A percentile compares a stretch with the other conserved stretches of the same genome.
Conservation (phyloP, 2,113 vertebrate species). For the Toxotes chatareus region DNA sequence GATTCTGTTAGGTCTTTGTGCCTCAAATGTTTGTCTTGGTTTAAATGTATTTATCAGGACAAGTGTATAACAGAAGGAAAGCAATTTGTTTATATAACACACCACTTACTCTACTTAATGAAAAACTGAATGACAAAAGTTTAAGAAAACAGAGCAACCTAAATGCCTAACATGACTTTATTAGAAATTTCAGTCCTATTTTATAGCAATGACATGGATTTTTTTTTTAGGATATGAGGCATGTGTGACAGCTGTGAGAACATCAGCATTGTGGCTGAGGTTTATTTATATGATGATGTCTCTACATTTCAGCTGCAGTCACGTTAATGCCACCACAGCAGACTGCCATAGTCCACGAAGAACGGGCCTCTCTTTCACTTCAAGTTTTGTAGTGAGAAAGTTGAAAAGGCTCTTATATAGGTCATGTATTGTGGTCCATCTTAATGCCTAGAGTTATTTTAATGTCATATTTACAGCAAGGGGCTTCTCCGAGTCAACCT, state of each 20-base stretch:
- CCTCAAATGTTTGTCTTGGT: background rate
- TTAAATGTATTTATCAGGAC: background rate
- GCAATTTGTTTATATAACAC: background rate
- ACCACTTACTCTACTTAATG: too few relatives aligned
- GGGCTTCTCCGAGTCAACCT: slow-evolving; percentile 67
- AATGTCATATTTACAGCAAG: slow-evolving; percentile 64
- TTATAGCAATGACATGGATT: background rate
- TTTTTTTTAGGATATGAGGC: background rate
- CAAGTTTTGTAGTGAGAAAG: slow-evolving; percentile 55
- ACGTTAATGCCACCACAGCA: background rate
- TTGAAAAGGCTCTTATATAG: slow-evolving; percentile 69
- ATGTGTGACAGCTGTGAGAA: background rate
- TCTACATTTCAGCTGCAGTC: background rate
- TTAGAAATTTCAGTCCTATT: background rate
- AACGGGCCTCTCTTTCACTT: slow-evolving; percentile 43
- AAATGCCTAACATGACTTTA: background rate
- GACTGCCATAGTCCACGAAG: background rate
- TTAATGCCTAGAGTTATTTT: slow-evolving; percentile 65
- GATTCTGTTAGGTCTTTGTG: background rate
- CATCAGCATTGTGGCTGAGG: background rate
- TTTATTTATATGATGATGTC: slow-evolving; percentile 13
- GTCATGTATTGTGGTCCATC: slow-evolving; percentile 55
- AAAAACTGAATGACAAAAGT: background rate
- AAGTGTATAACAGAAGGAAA: background rate
- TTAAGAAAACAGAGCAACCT: background rate